These are phyloP conservation scores for Tetheella fluctuosa DNA, from an alignment of 2,888 invertebrate genomes.

Conservation along the genomic window DNA sequence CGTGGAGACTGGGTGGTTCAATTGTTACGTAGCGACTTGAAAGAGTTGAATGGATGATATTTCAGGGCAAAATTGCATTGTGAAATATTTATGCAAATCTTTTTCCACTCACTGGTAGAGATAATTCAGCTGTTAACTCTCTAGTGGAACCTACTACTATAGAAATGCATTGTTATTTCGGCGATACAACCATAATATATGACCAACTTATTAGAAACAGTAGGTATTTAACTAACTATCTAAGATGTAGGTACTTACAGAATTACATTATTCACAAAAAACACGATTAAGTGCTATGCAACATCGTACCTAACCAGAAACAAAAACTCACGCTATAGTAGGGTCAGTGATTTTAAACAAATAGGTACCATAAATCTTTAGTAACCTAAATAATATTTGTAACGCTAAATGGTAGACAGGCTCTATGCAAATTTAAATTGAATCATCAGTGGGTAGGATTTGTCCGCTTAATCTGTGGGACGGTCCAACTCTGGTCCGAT, in stretches of 20 bases:
- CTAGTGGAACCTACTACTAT: too few species aligned
- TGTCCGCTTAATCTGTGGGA: conserved; percentile 46
- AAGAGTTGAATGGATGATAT: conserved; percentile 3
- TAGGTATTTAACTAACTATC: too few species aligned
- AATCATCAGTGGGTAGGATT: conserved; percentile 64
- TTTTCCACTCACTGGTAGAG: too few species aligned
- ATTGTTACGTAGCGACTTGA: background rate
- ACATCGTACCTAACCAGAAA: too few species aligned
- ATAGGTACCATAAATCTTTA: conserved; percentile 27
- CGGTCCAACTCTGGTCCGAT: conserved; percentile 22
- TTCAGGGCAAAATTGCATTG: conserved; percentile 12
- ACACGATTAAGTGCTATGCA: too few species aligned
- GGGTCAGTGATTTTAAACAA: background rate
- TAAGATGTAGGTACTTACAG: too few species aligned
- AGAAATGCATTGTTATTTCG: too few species aligned
- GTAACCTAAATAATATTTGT: conserved; percentile 28
- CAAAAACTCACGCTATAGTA: background rate
- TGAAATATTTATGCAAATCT: background rate
- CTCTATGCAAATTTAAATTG: conserved; percentile 73
- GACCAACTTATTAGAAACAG: too few species aligned
- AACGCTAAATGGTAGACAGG: conserved; percentile 37
- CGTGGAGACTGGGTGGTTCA: conserved; percentile 24
- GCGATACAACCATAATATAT: too few species aligned
- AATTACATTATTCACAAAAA: too few species aligned
- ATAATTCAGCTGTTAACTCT: too few species aligned